A percentile compares a stretch with the other conserved stretches of the same genome.
Conservation (phyloP, 2,888 invertebrate genomes). For the Ptilodon capucinus region DNA sequence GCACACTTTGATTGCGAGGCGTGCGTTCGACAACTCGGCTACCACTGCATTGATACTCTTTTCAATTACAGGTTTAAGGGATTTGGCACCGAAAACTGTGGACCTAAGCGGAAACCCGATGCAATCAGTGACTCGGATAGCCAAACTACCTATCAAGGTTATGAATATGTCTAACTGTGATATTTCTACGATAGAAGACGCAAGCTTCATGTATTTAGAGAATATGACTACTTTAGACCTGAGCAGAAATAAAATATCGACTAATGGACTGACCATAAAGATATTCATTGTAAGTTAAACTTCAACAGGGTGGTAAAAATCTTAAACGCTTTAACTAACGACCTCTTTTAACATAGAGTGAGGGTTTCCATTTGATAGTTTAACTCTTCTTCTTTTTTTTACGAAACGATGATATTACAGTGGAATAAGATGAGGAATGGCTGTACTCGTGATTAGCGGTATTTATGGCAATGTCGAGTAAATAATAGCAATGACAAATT, state of each 20-base stretch:
- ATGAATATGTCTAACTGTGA: constrained; percentile 83
- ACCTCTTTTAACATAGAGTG: no score
- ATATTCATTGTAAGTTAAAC: constrained; percentile 85
- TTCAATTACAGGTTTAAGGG: constrained; percentile 40
- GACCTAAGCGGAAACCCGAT: constrained; percentile 62
- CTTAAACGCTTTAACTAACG: no score
- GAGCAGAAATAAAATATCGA: constrained; percentile 84
- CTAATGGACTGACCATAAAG: constrained; percentile 72
- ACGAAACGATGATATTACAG: no score
- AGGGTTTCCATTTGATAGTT: no score
- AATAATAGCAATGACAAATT: no score
- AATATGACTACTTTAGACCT: constrained; percentile 84
- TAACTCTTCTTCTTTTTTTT: no score
- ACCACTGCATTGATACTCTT: not conserved
- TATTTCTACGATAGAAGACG: constrained; percentile 79
- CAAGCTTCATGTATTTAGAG: constrained; percentile 82
- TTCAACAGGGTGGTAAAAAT: no score
- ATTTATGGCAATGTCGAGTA: no score
- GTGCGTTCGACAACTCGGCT: no score
- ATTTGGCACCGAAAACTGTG: constrained; percentile 34
- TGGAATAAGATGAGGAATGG: no score
- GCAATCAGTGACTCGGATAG: constrained; percentile 67
- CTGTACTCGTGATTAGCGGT: no score
- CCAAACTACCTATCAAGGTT: constrained; percentile 64
- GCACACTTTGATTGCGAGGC: no score